Evolutionary conservation across 2,888 invertebrate genomes (phyloP).

Genomic region (Idaea aversata): DNA sequence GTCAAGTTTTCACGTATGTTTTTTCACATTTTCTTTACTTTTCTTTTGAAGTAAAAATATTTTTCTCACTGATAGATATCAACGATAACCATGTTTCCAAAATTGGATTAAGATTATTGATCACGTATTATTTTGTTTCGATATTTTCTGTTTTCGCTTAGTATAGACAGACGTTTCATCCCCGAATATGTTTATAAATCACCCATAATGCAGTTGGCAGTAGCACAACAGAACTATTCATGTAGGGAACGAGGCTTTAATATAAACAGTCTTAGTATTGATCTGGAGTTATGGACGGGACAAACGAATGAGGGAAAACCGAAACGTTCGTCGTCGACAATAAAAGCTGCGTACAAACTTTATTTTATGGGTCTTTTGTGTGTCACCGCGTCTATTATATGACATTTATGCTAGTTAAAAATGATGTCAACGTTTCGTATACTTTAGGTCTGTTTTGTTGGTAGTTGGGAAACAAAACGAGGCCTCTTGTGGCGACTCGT

Average conservation of each 20-base stretch:
- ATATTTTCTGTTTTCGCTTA: too few relatives aligned
- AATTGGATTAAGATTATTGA: too few relatives aligned
- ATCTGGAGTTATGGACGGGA: constrained; percentile 57
- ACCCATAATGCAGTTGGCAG: background rate
- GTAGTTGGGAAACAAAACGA: constrained; percentile 1
- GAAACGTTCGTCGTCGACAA: constrained; percentile 39
- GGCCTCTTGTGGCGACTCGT: background rate
- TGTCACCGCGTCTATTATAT: constrained; percentile 20
- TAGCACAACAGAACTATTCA: background rate
- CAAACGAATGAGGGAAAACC: constrained; percentile 32
- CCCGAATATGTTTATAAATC: background rate
- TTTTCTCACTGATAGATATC: too few relatives aligned
- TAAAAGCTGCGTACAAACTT: constrained; percentile 42
- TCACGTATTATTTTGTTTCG: too few relatives aligned
- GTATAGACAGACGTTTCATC: too few relatives aligned
- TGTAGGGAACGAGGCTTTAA: background rate
- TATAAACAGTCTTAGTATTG: constrained; percentile 56
- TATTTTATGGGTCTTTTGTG: constrained; percentile 25
- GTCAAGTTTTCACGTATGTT: too few relatives aligned
- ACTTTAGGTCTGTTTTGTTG: background rate
- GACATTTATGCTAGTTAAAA: constrained; percentile 16
- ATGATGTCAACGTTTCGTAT: constrained; percentile 11
- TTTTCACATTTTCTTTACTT: too few relatives aligned
- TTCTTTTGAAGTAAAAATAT: too few relatives aligned
- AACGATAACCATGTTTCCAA: too few relatives aligned